phyloP scores from a whole-genome alignment of 2,797 vertebrate genomes.

The Amblyraja radiata region DNA sequence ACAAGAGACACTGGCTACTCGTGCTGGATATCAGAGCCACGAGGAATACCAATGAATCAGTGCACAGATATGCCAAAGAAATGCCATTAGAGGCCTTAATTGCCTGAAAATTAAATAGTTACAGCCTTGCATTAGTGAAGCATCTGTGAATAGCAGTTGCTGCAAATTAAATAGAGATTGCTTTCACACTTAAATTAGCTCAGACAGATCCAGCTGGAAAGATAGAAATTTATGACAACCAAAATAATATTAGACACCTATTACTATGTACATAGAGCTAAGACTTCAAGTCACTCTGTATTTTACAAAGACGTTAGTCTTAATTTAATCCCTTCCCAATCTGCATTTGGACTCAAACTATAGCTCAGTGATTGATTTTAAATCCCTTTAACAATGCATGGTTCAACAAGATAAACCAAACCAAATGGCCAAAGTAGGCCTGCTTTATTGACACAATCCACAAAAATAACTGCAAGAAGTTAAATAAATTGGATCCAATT shows the following conservation, averaged over 20 bases:
- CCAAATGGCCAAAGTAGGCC: background rate
- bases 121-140: background rate
- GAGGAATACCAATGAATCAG: conserved; percentile 12
- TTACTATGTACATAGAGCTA: background rate
- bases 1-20: background rate
- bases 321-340: background rate
- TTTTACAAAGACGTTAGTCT: background rate
- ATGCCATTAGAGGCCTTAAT: background rate
- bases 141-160: background rate
- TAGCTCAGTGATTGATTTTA: background rate
- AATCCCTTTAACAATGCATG: background rate
- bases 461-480: background rate
- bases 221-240: background rate
- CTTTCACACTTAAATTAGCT: background rate
- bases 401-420: background rate
- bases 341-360: background rate
- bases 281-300: background rate
- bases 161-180: background rate
- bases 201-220: background rate
- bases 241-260: background rate
- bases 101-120: background rate
- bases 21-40: background rate
- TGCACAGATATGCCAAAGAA: background rate
- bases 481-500: background rate
- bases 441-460: background rate